Percentiles rank a stretch among this genome's conserved stretches.
These are phyloP conservation scores for Metopia argyrocephala DNA, from an alignment of 2,888 invertebrate genomes.

Conservation along the genomic window DNA sequence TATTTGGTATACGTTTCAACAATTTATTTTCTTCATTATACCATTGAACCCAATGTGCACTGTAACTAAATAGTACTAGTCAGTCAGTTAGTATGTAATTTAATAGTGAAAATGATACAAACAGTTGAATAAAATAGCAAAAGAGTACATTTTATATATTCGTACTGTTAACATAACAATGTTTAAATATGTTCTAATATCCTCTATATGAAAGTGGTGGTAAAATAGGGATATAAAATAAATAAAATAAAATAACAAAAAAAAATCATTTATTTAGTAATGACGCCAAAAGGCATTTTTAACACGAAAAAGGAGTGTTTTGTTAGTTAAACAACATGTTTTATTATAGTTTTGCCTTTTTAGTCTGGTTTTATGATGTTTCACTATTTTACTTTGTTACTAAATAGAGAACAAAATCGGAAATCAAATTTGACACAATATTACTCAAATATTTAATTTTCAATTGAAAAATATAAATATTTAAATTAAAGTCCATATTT, in stretches of 20 bases:
- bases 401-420: no score
- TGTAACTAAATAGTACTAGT: no score
- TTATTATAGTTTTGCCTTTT: not conserved
- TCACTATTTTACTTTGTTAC: no score
- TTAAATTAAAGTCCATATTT: no score
- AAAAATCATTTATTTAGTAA: conserved; percentile 25
- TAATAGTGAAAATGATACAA: not conserved
- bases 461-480: no score
- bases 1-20: no score
- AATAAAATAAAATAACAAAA: not conserved
- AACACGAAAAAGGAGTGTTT: conserved; percentile 41
- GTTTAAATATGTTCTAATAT: not conserved
- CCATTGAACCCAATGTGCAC: no score
- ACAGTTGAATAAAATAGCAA: not conserved
- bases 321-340: conserved; percentile 9
- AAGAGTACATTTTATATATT: not conserved
- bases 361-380: not conserved
- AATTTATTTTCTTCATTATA: no score
- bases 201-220: no score
- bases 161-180: not conserved
- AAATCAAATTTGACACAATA: no score
- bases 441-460: no score
- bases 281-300: conserved; percentile 42
- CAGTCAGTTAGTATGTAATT: no score
- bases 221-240: not conserved